These are phyloP conservation scores for Synergus gifuensis DNA, from an alignment of 2,888 invertebrate genomes.

Conservation along the genomic window DNA sequence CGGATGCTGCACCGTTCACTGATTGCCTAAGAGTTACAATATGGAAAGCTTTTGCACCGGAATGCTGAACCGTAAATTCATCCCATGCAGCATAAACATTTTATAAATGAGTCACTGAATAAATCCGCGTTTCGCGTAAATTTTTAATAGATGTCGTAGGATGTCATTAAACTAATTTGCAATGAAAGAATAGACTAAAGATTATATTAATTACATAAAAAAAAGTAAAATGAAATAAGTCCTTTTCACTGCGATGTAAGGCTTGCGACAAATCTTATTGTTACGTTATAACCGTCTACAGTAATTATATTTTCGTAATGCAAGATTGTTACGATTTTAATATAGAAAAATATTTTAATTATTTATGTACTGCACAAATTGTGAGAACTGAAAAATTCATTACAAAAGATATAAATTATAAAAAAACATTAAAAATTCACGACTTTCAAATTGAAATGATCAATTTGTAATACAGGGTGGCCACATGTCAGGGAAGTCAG, in stretches of 20 bases:
- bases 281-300: not conserved
- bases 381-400: too few relatives aligned
- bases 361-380: too few relatives aligned
- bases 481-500: too few relatives aligned
- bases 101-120: constrained; percentile 31
- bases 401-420: too few relatives aligned
- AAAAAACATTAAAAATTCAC: too few relatives aligned
- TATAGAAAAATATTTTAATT: not conserved
- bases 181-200: not conserved
- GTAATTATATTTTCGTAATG: not conserved
- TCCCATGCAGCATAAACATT: constrained; percentile 1
- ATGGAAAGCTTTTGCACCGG: constrained; percentile 41
- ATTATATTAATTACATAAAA: not conserved
- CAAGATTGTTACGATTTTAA: not conserved
- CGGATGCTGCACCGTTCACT: constrained; percentile 57
- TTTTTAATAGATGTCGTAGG: constrained; percentile 28
- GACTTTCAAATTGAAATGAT: too few relatives aligned
- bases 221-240: not conserved
- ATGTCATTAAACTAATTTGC: constrained; percentile 10
- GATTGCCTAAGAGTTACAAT: constrained; percentile 48
- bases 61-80: constrained; percentile 39
- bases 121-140: not conserved
- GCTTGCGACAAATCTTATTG: constrained; percentile 2
- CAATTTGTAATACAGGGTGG: too few relatives aligned
- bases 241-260: not conserved